Evolutionary conservation across 2,888 invertebrate species (phyloP).

Genomic region (Noctuana brunneofusca): DNA sequence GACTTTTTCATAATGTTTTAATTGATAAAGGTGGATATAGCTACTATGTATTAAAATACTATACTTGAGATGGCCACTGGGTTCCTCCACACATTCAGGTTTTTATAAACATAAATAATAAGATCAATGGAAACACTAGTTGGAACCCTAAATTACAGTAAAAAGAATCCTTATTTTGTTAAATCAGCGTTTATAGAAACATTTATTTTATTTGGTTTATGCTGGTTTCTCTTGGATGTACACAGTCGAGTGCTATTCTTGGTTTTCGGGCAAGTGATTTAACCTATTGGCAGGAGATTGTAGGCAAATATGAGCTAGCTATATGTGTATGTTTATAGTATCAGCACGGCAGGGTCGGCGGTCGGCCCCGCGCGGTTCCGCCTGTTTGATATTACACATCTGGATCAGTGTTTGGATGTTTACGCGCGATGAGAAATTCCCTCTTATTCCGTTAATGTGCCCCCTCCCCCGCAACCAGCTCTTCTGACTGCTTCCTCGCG

Average conservation of each 20-base stretch:
- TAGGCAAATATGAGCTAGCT: constrained; percentile 16
- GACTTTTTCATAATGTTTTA: too few relatives aligned
- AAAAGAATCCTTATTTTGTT: neutral
- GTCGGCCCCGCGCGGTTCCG: constrained; percentile 31
- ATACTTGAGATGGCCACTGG: too few relatives aligned
- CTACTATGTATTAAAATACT: too few relatives aligned
- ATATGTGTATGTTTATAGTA: constrained; percentile 12
- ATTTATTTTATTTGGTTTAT: neutral
- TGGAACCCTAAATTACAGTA: too few relatives aligned
- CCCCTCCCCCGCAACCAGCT: neutral
- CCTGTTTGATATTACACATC: constrained; percentile 44
- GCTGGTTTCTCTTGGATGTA: neutral
- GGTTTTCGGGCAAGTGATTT: constrained; percentile 11
- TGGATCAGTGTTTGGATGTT: constrained; percentile 33
- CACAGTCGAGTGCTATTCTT: constrained; percentile 11
- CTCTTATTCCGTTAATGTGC: constrained; percentile 23
- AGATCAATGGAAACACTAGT: too few relatives aligned
- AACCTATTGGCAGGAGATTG: constrained; percentile 9
- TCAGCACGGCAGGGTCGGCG: constrained; percentile 9
- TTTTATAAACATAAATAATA: too few relatives aligned
- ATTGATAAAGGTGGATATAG: too few relatives aligned
- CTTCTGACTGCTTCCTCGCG: neutral
- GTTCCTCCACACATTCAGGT: too few relatives aligned
- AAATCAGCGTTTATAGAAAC: neutral
- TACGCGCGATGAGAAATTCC: constrained; percentile 16